Conservation (phyloP, 2,888 invertebrate species). For the Drosophila aldrichi region DNA sequence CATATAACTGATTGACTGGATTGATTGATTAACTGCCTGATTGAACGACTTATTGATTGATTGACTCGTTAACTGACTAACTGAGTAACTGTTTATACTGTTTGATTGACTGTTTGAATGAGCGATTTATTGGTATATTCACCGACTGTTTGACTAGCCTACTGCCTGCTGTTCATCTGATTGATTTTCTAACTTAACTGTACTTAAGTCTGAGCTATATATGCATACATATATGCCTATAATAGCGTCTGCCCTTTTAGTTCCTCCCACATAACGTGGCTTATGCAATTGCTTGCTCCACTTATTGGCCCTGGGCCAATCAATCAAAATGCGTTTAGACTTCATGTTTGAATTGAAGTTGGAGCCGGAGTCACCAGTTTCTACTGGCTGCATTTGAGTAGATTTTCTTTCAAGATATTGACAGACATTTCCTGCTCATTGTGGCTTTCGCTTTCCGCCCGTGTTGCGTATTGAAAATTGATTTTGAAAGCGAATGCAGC, state of each 20-base stretch:
- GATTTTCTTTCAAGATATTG: slow-evolving; percentile 52
- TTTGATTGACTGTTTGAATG: no score
- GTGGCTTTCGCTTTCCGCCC: slow-evolving; percentile 58
- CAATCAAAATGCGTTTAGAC: slow-evolving; percentile 50
- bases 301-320: slow-evolving; percentile 63
- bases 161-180: slow-evolving; percentile 3
- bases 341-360: no score
- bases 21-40: no score
- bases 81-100: background rate
- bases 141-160: background rate
- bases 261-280: slow-evolving; percentile 49
- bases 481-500: slow-evolving; percentile 69
- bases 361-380: slow-evolving; percentile 3
- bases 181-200: slow-evolving; percentile 56
- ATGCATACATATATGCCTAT: background rate
- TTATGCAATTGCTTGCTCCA: slow-evolving; percentile 64
- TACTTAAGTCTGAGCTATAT: slow-evolving; percentile 4
- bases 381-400: slow-evolving; percentile 4
- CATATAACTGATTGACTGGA: no score
- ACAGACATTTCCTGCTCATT: slow-evolving; percentile 74
- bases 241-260: slow-evolving; percentile 31
- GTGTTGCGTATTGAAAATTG: slow-evolving; percentile 68
- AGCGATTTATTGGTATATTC: no score
- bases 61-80: background rate
- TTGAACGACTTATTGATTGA: no score